Evolutionary conservation across 2,888 invertebrate species (phyloP).

Genomic region (Sesia apiformis): DNA sequence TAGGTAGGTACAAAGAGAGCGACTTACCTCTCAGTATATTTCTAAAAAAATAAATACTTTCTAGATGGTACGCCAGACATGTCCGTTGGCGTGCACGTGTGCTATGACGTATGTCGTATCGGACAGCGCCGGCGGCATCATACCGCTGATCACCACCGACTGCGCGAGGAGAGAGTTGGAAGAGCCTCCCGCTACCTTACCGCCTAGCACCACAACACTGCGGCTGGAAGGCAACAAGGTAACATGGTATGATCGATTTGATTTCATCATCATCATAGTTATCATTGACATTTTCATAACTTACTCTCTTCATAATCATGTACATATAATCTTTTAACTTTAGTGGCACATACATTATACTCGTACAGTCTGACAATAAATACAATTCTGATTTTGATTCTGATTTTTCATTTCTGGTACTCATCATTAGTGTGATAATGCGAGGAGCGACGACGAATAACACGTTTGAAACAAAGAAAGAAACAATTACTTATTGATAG

Average conservation of each 20-base stretch:
- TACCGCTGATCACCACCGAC: conserved; percentile 80
- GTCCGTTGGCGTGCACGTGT: conserved; percentile 77
- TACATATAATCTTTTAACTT: too few species aligned
- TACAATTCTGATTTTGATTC: too few species aligned
- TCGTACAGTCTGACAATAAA: too few species aligned
- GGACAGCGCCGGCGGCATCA: conserved; percentile 53
- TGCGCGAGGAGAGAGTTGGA: conserved; percentile 75
- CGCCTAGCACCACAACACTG: conserved; percentile 78
- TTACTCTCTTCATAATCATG: too few species aligned
- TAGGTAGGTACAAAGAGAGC: neutral
- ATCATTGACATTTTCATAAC: neutral
- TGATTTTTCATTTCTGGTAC: too few species aligned
- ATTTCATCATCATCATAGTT: neutral
- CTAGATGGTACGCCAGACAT: conserved; percentile 73
- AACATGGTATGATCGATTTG: conserved; percentile 30
- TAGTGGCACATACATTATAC: too few species aligned
- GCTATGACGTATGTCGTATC: conserved; percentile 78
- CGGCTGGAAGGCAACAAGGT: conserved; percentile 80
- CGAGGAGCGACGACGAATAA: too few species aligned
- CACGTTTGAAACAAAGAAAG: too few species aligned
- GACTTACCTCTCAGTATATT: too few species aligned
- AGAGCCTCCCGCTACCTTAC: conserved; percentile 76
- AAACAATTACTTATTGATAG: too few species aligned
- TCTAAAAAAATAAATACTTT: neutral
- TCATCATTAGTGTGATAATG: too few species aligned